Percentiles rank a stretch among this genome's conserved stretches.
Conservation (phyloP, 2,888 invertebrate genomes). For the Gasteruption jaculator region DNA sequence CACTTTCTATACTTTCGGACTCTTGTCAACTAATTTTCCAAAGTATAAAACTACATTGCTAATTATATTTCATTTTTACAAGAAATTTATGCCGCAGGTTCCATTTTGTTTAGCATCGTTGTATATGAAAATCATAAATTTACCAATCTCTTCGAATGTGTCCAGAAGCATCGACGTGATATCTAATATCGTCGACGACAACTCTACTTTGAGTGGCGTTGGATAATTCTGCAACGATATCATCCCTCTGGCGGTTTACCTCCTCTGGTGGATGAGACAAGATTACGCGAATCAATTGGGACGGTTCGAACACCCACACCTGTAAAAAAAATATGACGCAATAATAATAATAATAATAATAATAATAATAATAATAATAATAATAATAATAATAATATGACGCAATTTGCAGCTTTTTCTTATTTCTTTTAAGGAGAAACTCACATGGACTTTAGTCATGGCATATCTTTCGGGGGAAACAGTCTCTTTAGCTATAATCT, state of each 20-base stretch:
- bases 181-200: conserved; percentile 74
- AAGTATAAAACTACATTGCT: not conserved
- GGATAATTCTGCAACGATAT: conserved; percentile 68
- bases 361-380: not conserved
- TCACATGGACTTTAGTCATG: conserved; percentile 72
- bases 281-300: conserved; percentile 78
- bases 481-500: conserved; percentile 77
- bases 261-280: conserved; percentile 77
- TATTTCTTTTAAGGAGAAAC: conserved; percentile 40
- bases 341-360: too few relatives aligned
- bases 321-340: conserved; percentile 50
- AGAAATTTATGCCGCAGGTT: not conserved
- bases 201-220: conserved; percentile 74
- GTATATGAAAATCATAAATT: too few relatives aligned
- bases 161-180: conserved; percentile 65
- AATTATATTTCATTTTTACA: not conserved
- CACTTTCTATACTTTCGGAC: not conserved
- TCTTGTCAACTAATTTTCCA: too few relatives aligned
- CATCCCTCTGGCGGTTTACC: conserved; percentile 66
- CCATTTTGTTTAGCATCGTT: too few relatives aligned
- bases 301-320: conserved; percentile 88
- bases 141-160: conserved; percentile 68
- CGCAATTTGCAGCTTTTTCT: conserved; percentile 7
- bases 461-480: conserved; percentile 76
- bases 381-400: too few relatives aligned